These are phyloP conservation scores for Emmelina monodactyla DNA, from an alignment of 2,888 invertebrate species.

Conservation along the genomic window DNA sequence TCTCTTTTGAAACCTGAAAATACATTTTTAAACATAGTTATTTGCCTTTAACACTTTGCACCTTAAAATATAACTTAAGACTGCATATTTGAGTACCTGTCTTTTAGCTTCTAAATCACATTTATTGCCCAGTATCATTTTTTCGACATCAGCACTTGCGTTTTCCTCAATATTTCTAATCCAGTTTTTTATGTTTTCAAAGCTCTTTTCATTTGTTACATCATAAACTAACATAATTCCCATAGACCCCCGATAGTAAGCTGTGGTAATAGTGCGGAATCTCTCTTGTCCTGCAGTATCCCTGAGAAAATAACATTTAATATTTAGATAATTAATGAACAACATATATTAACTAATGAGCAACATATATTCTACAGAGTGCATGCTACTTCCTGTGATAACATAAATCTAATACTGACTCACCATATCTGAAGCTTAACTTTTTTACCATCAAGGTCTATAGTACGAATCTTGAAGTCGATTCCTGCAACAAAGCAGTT, in stretches of 20 bases:
- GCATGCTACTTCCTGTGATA: background rate
- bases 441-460: slow-evolving; percentile 97
- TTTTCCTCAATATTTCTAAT: slow-evolving; percentile 99
- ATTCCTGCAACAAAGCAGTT: too few species aligned
- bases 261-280: slow-evolving; percentile 98
- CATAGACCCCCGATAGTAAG: slow-evolving; percentile 99
- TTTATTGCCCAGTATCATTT: slow-evolving; percentile 99
- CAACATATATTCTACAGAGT: background rate
- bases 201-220: slow-evolving; percentile 98
- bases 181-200: slow-evolving; percentile 99
- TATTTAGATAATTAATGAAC: background rate
- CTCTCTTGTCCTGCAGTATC: slow-evolving; percentile 99
- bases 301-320: too few species aligned
- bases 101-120: slow-evolving; percentile 97
- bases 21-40: background rate
- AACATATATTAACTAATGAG: background rate
- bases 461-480: slow-evolving; percentile 98
- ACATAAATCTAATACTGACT: too few species aligned
- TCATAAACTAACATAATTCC: slow-evolving; percentile 99
- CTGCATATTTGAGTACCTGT: slow-evolving; percentile 64
- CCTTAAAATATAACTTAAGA: background rate
- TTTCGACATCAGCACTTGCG: slow-evolving; percentile 98
- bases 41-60: background rate
- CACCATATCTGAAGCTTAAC: slow-evolving; percentile 99
- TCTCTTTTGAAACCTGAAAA: slow-evolving; percentile 85